A percentile compares a stretch with the other conserved stretches of the same genome.
These are phyloP conservation scores for Elymnias hypermnestra DNA, from an alignment of 1,140 invertebrate genomes.

Conservation along the genomic window DNA sequence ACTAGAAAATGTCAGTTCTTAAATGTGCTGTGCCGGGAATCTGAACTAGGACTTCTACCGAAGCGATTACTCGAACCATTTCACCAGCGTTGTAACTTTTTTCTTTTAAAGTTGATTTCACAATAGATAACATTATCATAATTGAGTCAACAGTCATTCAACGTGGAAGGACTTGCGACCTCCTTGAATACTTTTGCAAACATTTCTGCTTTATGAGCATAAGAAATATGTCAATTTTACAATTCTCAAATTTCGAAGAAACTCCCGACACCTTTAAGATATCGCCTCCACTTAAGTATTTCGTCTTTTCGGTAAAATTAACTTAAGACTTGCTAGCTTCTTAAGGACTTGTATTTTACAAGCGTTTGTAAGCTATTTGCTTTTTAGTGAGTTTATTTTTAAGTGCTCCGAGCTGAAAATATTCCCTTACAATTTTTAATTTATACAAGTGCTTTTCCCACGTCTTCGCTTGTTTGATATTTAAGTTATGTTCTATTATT, in stretches of 20 bases:
- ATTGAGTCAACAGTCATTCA: neutral
- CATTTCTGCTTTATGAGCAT: conserved; percentile 11
- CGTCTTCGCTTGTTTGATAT: too few species aligned
- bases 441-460: too few species aligned
- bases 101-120: neutral
- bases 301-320: conserved; percentile 41
- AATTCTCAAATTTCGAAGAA: conserved; percentile 29
- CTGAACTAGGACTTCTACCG: too few species aligned
- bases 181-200: conserved; percentile 1
- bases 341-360: conserved; percentile 4
- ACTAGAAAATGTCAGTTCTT: too few species aligned
- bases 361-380: neutral
- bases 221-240: conserved; percentile 18
- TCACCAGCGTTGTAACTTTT: too few species aligned
- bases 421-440: too few species aligned
- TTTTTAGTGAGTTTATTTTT: neutral
- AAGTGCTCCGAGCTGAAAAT: too few species aligned
- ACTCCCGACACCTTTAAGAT: conserved; percentile 49
- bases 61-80: too few species aligned
- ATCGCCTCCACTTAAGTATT: conserved; percentile 43
- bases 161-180: neutral
- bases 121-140: neutral
- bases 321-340: conserved; percentile 30
- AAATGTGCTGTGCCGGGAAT: too few species aligned
- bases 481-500: too few species aligned